These are phyloP conservation scores for Charadrius vociferus DNA, from an alignment of 2,113 vertebrate species.

Conservation along the genomic window DNA sequence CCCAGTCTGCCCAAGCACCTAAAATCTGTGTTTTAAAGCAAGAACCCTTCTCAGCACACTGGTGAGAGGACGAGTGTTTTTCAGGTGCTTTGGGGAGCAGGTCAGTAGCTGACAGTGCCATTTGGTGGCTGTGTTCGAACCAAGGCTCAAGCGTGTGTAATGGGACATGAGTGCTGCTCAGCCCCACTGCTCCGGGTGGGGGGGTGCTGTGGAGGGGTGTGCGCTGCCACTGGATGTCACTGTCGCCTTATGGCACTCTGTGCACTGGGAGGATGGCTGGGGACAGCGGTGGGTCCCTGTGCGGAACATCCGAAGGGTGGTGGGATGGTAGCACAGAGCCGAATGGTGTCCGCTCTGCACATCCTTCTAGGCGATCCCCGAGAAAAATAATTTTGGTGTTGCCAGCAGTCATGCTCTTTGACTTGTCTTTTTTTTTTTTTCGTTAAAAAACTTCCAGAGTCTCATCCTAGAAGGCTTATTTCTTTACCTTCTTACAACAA, in stretches of 20 bases:
- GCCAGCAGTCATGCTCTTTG: not conserved
- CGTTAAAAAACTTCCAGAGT: not conserved
- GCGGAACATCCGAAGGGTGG: fast-evolving
- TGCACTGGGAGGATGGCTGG: fast-evolving
- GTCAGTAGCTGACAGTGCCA: fast-evolving
- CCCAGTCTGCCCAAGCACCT: not conserved
- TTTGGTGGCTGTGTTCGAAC: fast-evolving
- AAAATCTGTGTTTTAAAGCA: fast-evolving
- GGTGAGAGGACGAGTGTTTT: fast-evolving
- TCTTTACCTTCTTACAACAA: not conserved
- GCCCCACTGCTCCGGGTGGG: not conserved
- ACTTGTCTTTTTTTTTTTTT: not conserved
- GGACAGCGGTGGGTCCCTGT: not conserved
- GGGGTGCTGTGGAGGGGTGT: fast-evolving
- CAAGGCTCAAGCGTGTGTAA: fast-evolving
- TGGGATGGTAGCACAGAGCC: not conserved
- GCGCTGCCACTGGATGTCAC: constrained; percentile 39
- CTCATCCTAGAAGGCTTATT: not conserved
- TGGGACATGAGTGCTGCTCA: not conserved
- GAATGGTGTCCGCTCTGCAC: fast-evolving
- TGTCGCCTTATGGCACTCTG: not conserved
- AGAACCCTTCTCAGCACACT: fast-evolving
- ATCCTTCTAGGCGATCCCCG: fast-evolving
- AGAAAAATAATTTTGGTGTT: fast-evolving
- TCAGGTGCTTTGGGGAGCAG: fast-evolving